A percentile compares a stretch with the other conserved stretches of the same genome.
Conservation (phyloP, 2,888 invertebrate genomes). For the Limenitis camilla region DNA sequence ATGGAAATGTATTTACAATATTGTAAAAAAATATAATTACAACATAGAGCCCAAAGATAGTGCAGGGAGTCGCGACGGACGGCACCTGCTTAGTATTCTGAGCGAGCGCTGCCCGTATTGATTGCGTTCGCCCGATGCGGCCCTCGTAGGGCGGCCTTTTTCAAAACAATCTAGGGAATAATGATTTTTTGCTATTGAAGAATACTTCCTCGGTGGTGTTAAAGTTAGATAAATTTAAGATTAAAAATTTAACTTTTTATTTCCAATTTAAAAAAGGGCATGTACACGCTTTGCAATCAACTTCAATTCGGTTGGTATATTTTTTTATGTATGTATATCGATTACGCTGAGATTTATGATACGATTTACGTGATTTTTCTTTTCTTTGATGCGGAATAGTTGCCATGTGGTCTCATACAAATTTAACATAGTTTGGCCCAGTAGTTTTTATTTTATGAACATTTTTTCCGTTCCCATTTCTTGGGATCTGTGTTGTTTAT, state of each 20-base stretch:
- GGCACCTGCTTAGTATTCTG: constrained; percentile 75
- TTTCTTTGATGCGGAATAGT: no score
- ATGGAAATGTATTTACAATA: constrained; percentile 1
- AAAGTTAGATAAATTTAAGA: neutral
- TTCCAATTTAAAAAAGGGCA: no score
- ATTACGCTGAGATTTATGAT: no score
- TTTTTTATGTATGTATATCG: no score
- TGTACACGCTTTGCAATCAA: no score
- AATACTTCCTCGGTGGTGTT: constrained; percentile 2
- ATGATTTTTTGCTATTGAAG: constrained; percentile 41
- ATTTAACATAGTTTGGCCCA: no score
- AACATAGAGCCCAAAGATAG: constrained; percentile 19
- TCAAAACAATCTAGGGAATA: constrained; percentile 65
- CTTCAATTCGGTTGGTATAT: no score
- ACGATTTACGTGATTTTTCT: no score
- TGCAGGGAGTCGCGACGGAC: constrained; percentile 21
- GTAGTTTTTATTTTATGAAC: no score
- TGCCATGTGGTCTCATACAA: no score
- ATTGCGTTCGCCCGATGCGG: constrained; percentile 63
- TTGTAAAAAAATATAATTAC: constrained; percentile 25
- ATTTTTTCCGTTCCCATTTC: no score
- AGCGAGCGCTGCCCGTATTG: constrained; percentile 77
- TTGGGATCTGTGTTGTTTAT: no score
- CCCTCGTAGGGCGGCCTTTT: constrained; percentile 55
- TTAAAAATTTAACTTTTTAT: neutral